Conservation (phyloP, 2,888 invertebrate species). For the Dasypolia templi region DNA sequence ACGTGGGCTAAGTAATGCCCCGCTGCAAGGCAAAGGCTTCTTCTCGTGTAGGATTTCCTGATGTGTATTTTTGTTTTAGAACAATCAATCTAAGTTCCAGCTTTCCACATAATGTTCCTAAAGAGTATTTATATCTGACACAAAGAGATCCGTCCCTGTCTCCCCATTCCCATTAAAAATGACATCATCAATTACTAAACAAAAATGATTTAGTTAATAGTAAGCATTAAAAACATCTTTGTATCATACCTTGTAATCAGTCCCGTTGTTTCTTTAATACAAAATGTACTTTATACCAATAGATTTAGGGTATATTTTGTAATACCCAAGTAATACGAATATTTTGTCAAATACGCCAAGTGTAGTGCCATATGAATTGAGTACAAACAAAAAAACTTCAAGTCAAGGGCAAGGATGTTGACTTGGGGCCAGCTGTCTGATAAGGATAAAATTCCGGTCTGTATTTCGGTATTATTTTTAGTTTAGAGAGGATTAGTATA, state of each 20-base stretch:
- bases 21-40: too few relatives aligned
- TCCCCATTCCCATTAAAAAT: constrained; percentile 43
- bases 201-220: constrained; percentile 55
- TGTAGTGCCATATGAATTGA: neutral
- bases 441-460: constrained; percentile 37
- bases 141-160: neutral
- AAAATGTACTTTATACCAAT: neutral
- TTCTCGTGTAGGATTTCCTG: neutral
- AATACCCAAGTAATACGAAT: neutral
- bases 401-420: constrained; percentile 60
- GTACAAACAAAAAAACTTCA: constrained; percentile 49
- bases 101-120: neutral
- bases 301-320: neutral
- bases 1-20: too few relatives aligned
- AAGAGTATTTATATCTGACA: constrained; percentile 14
- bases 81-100: neutral
- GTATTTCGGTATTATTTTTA: constrained; percentile 14
- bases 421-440: constrained; percentile 46
- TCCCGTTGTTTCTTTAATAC: neutral
- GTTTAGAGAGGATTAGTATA: constrained; percentile 7
- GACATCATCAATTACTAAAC: constrained; percentile 62
- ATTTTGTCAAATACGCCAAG: neutral
- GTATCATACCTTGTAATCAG: constrained; percentile 7
- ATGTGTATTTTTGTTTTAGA: neutral
- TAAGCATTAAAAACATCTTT: constrained; percentile 54